These are phyloP conservation scores for Leptoclinus maculatus DNA, from an alignment of 2,797 vertebrate genomes.

Conservation along the genomic window DNA sequence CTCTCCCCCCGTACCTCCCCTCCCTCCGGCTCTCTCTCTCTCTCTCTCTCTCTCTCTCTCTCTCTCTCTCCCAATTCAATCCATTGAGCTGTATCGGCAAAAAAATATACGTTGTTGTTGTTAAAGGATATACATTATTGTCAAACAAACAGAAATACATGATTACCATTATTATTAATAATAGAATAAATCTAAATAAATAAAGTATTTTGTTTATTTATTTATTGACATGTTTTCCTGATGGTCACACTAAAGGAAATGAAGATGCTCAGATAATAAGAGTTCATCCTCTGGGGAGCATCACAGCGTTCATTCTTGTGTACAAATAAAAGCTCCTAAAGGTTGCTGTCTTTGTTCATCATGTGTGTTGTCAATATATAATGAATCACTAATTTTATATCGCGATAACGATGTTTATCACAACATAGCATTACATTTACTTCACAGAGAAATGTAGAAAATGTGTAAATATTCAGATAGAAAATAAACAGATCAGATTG, in stretches of 20 bases:
- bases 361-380: neutral
- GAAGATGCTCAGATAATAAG: neutral
- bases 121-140: neutral
- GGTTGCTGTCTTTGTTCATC: neutral
- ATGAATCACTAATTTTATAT: too few species aligned
- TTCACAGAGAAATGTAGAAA: too few species aligned
- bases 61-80: slow-evolving; percentile 17
- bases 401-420: too few species aligned
- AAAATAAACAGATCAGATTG: too few species aligned
- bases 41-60: slow-evolving; percentile 8
- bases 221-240: neutral
- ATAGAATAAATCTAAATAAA: neutral
- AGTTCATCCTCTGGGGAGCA: neutral
- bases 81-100: slow-evolving; percentile 43
- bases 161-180: too few species aligned
- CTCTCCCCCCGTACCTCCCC: slow-evolving; percentile 11
- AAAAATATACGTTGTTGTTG: neutral
- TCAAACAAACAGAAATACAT: neutral
- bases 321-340: too few species aligned
- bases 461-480: too few species aligned
- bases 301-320: neutral
- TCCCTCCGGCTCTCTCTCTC: neutral
- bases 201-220: neutral
- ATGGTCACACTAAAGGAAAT: neutral
- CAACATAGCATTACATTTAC: too few species aligned